Evolutionary conservation across 2,113 vertebrate species (phyloP).

Genomic region (Sceloporus tristichus): DNA sequence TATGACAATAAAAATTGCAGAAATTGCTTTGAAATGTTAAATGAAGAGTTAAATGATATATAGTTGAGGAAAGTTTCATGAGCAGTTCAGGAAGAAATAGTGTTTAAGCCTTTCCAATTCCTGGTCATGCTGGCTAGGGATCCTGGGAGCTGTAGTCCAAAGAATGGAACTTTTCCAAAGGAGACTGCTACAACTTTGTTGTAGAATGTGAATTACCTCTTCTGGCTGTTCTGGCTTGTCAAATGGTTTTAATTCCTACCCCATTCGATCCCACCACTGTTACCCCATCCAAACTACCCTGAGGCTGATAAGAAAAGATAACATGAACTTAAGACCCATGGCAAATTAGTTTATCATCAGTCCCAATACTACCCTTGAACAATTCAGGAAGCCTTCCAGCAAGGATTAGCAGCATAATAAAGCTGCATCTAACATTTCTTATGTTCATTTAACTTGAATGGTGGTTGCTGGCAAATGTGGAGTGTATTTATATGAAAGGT

Average conservation of each 20-base stretch:
- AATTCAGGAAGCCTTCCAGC: constrained; percentile 78
- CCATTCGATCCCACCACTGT: constrained; percentile 5
- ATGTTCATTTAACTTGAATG: constrained; percentile 73
- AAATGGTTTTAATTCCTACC: constrained; percentile 66
- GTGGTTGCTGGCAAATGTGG: constrained; percentile 62
- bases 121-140: too few relatives aligned
- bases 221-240: constrained; percentile 58
- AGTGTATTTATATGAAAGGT: constrained; percentile 69
- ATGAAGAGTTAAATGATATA: constrained; percentile 54
- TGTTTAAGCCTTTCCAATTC: too few relatives aligned
- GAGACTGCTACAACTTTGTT: constrained; percentile 54
- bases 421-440: constrained; percentile 77
- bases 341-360: constrained; percentile 78
- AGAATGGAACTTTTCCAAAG: not conserved
- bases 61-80: too few relatives aligned
- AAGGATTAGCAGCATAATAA: constrained; percentile 79
- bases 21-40: constrained; percentile 70
- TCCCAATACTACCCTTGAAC: constrained; percentile 70
- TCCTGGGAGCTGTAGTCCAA: too few relatives aligned
- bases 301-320: constrained; percentile 77
- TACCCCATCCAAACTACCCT: constrained; percentile 61
- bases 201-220: constrained; percentile 54
- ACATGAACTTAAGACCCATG: constrained; percentile 72
- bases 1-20: constrained; percentile 33
- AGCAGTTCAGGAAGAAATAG: too few relatives aligned